Base-by-base conservation (phyloP, 1,140 invertebrate species). In the Apis florea region DNA sequence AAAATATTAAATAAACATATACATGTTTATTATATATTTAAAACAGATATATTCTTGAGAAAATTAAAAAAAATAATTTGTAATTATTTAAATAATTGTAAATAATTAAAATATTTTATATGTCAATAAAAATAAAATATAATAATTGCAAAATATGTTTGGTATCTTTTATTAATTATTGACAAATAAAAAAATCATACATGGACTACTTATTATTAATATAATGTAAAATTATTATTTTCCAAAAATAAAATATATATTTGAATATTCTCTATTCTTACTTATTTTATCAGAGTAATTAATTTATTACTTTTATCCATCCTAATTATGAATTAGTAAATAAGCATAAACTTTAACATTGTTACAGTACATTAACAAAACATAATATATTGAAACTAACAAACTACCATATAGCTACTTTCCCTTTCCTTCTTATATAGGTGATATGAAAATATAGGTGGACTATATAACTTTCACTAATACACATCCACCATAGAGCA, bases 401-500 rank as follows among this genome's bases (percentile, higher is more conserved):
- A 61, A 49, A 63, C 79, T 77, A 82, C 73, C 66, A 69, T 63
- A 58, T 17, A 77, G 47, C 75, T 77, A 66, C 76, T 83, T 83
- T 79, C 81, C 81, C 67, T 83, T 83, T 83, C 75, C 66, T 77
- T 72, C 61, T 69, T 71, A 77, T 71, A 77, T 66, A 79, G 75
- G 64, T 79, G 66, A 83, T 78, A 79, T 72, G 69, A 83, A 79
- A 79, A 79, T 76, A 79, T 63, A 72, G 76, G 69, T 79, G 81
- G 58, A 83, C 81, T 54, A 83, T 75, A 81, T 69, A 79, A 72
- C 40, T 79, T 83, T 72, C 69, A 72, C 81, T 83, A 83, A 79
- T 73, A 82, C 70, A 73, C 68, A 84, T 75, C 78, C 77, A 83
- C 78, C 78, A 63, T 83, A 68, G 78, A 83, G 72, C 79, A 78